Evolutionary conservation across 1,140 invertebrate genomes (phyloP), one percentile per base, ranked within the genome.

Genomic region (Andrena cerasifolii): DNA sequence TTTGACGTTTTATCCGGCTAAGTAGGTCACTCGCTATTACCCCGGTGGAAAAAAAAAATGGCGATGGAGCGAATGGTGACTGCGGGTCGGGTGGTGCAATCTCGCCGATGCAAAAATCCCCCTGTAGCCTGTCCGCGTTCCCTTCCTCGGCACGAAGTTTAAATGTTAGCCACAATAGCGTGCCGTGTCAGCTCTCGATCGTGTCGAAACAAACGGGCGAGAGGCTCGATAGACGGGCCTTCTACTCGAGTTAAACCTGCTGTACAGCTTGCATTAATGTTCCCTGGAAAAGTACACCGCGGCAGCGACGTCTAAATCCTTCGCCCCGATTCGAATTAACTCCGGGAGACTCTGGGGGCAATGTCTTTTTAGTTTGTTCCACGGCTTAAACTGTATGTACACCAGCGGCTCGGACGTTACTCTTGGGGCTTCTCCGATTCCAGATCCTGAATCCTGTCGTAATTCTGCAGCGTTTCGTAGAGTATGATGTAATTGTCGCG

Each of bases 401-500:
- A n/a, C n/a, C n/a, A n/a, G n/a, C 36, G 10, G 36, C 36, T 10
- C 10, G 10, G 3, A 14, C 8, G 2, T 58, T 47, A 59, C 21
- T 87, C 81, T 53, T 79, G 74, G 7, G 4, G 51, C 33, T 76
- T 76, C 72, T 53, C 62, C 4, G 47, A 6, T 0, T 61, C 45
- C n/a, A 76, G 26, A 18, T 65, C 61, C 0, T 21, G 47, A 24
- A 89, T 87, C 78, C 85, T 90, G 3, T 85, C 74, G 45, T 89
- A 85, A 62, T 83, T 77, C 33, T 86, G 81, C 40, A 91, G 73
- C 21, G 79, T 87, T 24, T 90, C 88, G 74, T 90, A 90, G 1
- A 91, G 81, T n/a, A 89, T 90, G 16, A 91, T 85, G 49, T 91
- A 90, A 63, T 91, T 90, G 77, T 91, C 88, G 10, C 89, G 88